Percentiles rank a stretch among this genome's conserved stretches.
Evolutionary conservation across 2,797 vertebrate species (phyloP).

Genomic region (Sebastes taczanowskii): DNA sequence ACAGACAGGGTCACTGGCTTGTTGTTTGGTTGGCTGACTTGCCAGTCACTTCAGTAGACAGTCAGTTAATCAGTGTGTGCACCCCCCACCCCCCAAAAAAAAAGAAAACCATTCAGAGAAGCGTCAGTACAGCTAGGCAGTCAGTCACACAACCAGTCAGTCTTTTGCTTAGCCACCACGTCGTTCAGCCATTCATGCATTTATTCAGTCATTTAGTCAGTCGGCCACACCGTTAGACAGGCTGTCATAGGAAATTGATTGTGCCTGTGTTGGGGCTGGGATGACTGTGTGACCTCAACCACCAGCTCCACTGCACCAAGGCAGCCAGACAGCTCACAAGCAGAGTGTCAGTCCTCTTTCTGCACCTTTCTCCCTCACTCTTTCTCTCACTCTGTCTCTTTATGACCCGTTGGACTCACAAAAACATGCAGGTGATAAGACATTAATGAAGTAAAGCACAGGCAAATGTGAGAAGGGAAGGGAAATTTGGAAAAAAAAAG

Average conservation of each 20-base stretch:
- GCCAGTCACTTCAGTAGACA: conserved; percentile 1
- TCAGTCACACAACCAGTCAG: conserved; percentile 23
- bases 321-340: conserved; percentile 28
- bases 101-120: background rate
- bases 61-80: background rate
- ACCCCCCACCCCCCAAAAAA: background rate
- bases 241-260: conserved; percentile 53
- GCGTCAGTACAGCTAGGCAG: background rate
- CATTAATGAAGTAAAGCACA: background rate
- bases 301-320: conserved; percentile 60
- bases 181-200: conserved; percentile 6
- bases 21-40: conserved; percentile 9
- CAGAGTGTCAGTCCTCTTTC: conserved; percentile 11
- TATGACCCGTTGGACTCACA: background rate
- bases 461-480: background rate
- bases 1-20: background rate
- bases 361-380: background rate
- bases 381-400: background rate
- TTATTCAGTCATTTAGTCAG: conserved; percentile 24
- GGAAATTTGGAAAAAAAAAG: background rate
- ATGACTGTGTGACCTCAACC: conserved; percentile 64
- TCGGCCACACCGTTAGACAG: conserved; percentile 30
- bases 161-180: conserved; percentile 10
- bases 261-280: conserved; percentile 29
- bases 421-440: background rate